These are phyloP conservation scores for Acanthisitta chloris DNA, from an alignment of 2,113 vertebrate genomes.

Conservation along the genomic window DNA sequence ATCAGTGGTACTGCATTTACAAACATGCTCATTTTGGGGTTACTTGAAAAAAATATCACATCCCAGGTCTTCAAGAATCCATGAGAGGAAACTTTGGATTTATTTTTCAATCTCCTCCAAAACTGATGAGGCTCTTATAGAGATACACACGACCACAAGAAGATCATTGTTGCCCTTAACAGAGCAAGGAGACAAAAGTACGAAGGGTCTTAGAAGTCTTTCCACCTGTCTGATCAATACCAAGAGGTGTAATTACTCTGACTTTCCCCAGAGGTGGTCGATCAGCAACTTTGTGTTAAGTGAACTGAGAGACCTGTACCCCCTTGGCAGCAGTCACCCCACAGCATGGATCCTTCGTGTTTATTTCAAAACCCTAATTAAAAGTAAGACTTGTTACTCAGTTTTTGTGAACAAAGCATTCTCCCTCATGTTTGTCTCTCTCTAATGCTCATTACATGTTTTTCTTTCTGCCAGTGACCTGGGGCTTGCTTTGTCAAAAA, in stretches of 20 bases:
- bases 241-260: not conserved
- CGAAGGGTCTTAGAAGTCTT: not conserved
- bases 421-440: not conserved
- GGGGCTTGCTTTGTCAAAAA: not conserved
- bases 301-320: not conserved
- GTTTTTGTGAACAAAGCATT: not conserved
- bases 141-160: not conserved
- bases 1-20: not conserved
- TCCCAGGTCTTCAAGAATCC: not conserved
- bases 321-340: not conserved
- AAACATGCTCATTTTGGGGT: not conserved
- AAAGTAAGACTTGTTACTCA: not conserved
- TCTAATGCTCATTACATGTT: not conserved
- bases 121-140: not conserved
- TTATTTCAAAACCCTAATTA: slow-evolving; percentile 1
- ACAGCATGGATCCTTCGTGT: not conserved
- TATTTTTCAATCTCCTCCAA: not conserved
- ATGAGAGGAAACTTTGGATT: not conserved
- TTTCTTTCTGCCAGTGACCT: not conserved
- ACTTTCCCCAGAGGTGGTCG: slow-evolving; percentile 9
- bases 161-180: not conserved
- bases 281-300: not conserved
- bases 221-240: not conserved
- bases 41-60: not conserved
- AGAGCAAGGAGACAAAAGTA: not conserved